Conservation (phyloP, 2,113 vertebrate species). For the Colius striatus region DNA sequence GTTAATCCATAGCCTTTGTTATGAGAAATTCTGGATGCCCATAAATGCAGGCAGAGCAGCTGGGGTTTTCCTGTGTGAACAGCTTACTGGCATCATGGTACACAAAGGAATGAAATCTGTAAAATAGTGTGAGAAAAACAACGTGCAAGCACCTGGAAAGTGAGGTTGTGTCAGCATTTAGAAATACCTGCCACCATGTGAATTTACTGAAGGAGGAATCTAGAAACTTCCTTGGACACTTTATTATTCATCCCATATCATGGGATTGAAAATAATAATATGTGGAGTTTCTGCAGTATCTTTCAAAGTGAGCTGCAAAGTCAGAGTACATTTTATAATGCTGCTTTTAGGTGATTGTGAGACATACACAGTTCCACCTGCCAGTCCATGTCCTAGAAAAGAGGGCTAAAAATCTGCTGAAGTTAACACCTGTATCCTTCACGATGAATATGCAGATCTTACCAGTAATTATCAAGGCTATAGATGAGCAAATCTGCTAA, state of each 20-base stretch:
- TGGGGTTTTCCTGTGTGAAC: neutral
- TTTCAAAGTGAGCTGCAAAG: neutral
- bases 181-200: neutral
- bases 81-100: neutral
- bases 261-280: neutral
- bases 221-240: neutral
- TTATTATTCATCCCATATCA: neutral
- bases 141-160: neutral
- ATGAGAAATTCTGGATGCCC: fast-evolving
- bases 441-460: neutral
- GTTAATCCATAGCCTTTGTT: neutral
- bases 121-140: neutral
- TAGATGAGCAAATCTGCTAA: neutral
- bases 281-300: neutral
- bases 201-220: neutral
- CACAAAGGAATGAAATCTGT: neutral
- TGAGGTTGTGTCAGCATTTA: neutral
- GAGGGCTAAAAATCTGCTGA: neutral
- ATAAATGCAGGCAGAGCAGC: neutral
- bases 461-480: neutral
- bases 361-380: neutral
- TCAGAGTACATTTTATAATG: neutral
- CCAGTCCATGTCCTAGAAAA: neutral
- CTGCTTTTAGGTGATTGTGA: neutral
- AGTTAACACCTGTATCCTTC: neutral